A percentile compares a stretch with the other conserved stretches of the same genome.
phyloP scores from a whole-genome alignment of 1,140 invertebrate genomes.

The Listronotus oregonensis region DNA sequence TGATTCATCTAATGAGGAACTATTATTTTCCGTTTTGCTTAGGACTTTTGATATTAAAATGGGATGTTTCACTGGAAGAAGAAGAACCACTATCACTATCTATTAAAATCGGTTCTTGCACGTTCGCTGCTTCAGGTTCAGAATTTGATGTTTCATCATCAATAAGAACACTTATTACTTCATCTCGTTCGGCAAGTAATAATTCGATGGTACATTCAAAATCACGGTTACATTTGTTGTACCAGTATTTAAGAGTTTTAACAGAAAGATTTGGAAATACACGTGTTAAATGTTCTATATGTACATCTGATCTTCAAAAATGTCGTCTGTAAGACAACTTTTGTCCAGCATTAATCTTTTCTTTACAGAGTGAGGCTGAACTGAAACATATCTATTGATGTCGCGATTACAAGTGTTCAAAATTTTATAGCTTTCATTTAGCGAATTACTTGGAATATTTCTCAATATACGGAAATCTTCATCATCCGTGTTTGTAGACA shows the following conservation, averaged over 20 bases:
- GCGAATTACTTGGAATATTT: conserved; percentile 43
- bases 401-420: conserved; percentile 54
- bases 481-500: conserved; percentile 19
- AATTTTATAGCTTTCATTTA: conserved; percentile 28
- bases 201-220: background rate
- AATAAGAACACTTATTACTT: conserved; percentile 14
- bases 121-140: background rate
- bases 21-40: too few species aligned
- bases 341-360: conserved; percentile 65
- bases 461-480: conserved; percentile 18
- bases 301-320: conserved; percentile 32
- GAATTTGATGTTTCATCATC: conserved; percentile 2
- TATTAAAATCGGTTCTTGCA: background rate
- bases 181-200: conserved; percentile 5
- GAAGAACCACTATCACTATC: conserved; percentile 18
- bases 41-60: too few species aligned
- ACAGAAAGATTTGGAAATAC: conserved; percentile 70
- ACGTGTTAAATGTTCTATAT: conserved; percentile 51
- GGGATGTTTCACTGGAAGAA: too few species aligned
- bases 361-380: background rate
- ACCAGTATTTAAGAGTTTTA: conserved; percentile 50
- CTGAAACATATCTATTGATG: conserved; percentile 46
- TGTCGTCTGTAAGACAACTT: conserved; percentile 65
- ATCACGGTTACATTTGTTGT: background rate
- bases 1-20: conserved; percentile 43